A percentile compares a stretch with the other conserved stretches of the same genome.
These are phyloP conservation scores for Nemopilema nomurai DNA, from an alignment of 30 jellyfish, hydroid and myxozoan species.

Conservation along the genomic window DNA sequence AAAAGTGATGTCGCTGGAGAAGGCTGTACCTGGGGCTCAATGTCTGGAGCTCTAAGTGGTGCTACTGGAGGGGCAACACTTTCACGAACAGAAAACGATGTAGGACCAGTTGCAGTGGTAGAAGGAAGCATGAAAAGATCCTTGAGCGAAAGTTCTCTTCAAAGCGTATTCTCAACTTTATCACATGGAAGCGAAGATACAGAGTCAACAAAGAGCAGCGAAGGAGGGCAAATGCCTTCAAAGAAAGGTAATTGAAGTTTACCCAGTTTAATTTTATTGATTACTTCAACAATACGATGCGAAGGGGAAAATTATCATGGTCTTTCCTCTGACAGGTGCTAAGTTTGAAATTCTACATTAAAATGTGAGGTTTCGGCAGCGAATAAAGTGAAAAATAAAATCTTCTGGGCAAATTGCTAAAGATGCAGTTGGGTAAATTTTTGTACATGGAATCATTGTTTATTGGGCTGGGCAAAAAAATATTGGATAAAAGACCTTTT, in stretches of 20 bases:
- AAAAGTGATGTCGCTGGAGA: not conserved
- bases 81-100: not conserved
- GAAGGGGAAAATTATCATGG: too few relatives aligned
- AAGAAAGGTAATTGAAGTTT: not conserved
- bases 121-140: not conserved
- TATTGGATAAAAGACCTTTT: too few relatives aligned
- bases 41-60: not conserved
- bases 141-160: not conserved
- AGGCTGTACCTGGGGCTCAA: not conserved
- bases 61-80: not conserved
- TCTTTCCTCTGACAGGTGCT: too few relatives aligned
- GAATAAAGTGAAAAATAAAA: too few relatives aligned
- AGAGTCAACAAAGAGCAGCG: not conserved
- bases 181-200: not conserved
- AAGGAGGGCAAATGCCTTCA: not conserved
- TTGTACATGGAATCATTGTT: too few relatives aligned
- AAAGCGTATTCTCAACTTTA: not conserved
- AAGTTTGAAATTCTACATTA: too few relatives aligned
- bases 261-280: too few relatives aligned
- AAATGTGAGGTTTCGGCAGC: too few relatives aligned
- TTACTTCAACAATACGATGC: too few relatives aligned
- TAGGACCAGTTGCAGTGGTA: not conserved
- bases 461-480: too few relatives aligned
- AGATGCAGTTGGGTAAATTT: too few relatives aligned
- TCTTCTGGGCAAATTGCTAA: too few relatives aligned